A percentile compares a stretch with the other conserved stretches of the same genome.
Conservation (phyloP, 2,888 invertebrate species). For the Plagodis dolabraria region DNA sequence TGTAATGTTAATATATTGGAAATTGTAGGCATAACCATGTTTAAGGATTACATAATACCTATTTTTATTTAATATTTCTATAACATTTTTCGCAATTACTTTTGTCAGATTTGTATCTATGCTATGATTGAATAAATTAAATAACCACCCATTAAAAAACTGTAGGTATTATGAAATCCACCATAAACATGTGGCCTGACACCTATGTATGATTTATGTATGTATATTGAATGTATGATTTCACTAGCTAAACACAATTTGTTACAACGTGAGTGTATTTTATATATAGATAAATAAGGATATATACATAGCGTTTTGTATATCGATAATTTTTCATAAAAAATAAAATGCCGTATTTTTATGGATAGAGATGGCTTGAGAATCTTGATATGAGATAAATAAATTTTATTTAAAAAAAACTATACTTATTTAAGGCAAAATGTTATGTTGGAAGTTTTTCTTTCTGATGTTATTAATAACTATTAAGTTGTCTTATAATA, state of each 20-base stretch:
- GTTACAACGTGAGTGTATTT: slow-evolving; percentile 77
- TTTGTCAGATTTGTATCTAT: too few species aligned
- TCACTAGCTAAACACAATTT: slow-evolving; percentile 68
- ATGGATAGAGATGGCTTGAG: slow-evolving; percentile 11
- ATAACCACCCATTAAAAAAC: too few species aligned
- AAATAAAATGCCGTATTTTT: slow-evolving; percentile 20
- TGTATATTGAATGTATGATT: slow-evolving; percentile 21
- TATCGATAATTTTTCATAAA: slow-evolving; percentile 62
- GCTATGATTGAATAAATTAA: too few species aligned
- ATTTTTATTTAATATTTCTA: too few species aligned
- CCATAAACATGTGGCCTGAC: slow-evolving; percentile 12
- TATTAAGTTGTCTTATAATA: too few species aligned
- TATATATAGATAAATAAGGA: slow-evolving; percentile 70
- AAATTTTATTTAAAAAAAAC: not conserved
- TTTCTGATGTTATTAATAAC: not conserved
- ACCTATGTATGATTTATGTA: slow-evolving; percentile 11
- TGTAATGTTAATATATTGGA: slow-evolving; percentile 76
- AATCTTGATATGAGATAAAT: not conserved
- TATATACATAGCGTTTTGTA: slow-evolving; percentile 77
- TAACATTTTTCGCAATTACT: too few species aligned
- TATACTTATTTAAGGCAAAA: not conserved
- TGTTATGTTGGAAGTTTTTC: not conserved
- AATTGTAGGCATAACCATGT: slow-evolving; percentile 69
- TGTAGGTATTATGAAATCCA: slow-evolving; percentile 5
- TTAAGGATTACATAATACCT: too few species aligned